Evolutionary conservation across 2,888 invertebrate genomes (phyloP).

Genomic region (Noctua janthe): DNA sequence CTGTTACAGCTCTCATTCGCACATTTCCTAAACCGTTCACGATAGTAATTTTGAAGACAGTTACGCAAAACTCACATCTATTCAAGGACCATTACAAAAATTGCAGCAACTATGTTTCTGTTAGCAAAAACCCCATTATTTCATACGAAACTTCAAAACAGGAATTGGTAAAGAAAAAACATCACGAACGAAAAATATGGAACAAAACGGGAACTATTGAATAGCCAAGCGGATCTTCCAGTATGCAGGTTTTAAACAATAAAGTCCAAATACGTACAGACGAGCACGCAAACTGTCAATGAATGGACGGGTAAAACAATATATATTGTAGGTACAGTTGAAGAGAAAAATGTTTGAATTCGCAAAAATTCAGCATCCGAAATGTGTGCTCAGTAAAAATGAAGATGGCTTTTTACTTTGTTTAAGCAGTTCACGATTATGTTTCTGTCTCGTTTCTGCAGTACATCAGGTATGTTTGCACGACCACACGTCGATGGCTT

Average conservation of each 20-base stretch:
- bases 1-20: background rate
- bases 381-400: background rate
- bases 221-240: conserved; percentile 53
- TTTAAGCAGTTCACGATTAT: background rate
- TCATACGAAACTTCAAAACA: conserved; percentile 6
- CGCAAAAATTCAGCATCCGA: background rate
- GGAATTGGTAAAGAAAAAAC: conserved; percentile 35
- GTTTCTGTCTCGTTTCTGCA: background rate
- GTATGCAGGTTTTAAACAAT: conserved; percentile 55
- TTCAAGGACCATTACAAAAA: background rate
- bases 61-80: background rate
- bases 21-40: background rate
- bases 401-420: background rate
- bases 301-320: conserved; percentile 55
- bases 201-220: conserved; percentile 38
- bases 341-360: conserved; percentile 23
- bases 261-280: conserved; percentile 40
- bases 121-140: conserved; percentile 14
- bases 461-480: no score
- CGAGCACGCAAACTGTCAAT: conserved; percentile 51
- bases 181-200: conserved; percentile 51
- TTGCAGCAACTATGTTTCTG: background rate
- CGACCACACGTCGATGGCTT: no score
- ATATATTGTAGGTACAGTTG: conserved; percentile 50
- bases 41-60: background rate